A percentile compares a stretch with the other conserved stretches of the same genome.
Conservation (phyloP, 2,888 invertebrate species). For the Spicauda simplicius region DNA sequence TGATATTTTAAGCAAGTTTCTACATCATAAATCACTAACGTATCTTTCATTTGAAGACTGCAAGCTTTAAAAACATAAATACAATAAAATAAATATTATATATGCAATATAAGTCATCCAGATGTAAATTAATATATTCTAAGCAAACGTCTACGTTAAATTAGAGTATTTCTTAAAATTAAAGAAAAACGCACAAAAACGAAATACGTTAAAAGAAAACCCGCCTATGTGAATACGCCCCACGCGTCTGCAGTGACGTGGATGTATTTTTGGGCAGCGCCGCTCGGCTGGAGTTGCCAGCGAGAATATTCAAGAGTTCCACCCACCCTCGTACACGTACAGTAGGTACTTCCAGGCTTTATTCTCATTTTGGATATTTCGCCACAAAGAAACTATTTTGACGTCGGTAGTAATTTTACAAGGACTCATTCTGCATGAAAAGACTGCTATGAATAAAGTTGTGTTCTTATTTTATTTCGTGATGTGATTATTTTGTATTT, state of each 20-base stretch:
- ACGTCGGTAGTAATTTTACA: background rate
- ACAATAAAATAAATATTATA: too few species aligned
- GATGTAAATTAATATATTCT: too few species aligned
- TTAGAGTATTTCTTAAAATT: too few species aligned
- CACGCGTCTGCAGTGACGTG: slow-evolving; percentile 57
- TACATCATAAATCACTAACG: too few species aligned
- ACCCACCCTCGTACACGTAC: slow-evolving; percentile 13
- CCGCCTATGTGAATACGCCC: slow-evolving; percentile 38
- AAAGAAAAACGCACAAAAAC: background rate
- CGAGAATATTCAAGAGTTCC: slow-evolving; percentile 30
- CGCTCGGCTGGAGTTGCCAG: slow-evolving; percentile 18
- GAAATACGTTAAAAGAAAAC: background rate
- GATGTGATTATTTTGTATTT: too few species aligned
- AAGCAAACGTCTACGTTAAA: too few species aligned
- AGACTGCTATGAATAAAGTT: background rate
- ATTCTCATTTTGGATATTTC: background rate
- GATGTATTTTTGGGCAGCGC: slow-evolving; percentile 58
- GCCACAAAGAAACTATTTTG: background rate
- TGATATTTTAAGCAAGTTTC: too few species aligned
- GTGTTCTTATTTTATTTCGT: too few species aligned
- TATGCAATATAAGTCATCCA: too few species aligned
- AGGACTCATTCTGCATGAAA: background rate
- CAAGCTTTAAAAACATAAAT: too few species aligned
- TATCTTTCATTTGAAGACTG: too few species aligned
- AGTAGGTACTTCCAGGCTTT: background rate